Base-by-base conservation (phyloP, 2,797 vertebrate species). In the Characodon lateralis region DNA sequence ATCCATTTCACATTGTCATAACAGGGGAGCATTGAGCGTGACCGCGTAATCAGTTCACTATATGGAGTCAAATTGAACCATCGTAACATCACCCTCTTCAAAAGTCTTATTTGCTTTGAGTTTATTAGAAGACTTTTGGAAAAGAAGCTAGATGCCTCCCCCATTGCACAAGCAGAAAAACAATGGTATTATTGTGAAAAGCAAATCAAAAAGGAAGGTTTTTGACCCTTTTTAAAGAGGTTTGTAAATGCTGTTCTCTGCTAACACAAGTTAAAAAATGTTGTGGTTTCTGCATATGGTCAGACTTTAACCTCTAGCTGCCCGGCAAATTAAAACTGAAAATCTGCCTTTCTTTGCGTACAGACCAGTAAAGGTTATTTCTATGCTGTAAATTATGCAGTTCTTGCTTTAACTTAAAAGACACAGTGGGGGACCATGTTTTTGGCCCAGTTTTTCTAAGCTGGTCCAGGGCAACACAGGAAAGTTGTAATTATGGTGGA, bases 401-500 rank as follows among this genome's bases (percentile, higher is more conserved):
- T 20, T 35, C 13, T 63, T 63, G 59, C 16, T 63, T 63, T 63
- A 63, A 71, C 14, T 1, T 71, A 46, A 20, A 73, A 85, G 28
- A 84, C 83, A 18, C 76, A 46, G 79, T 56, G 79, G 76, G 50
- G 78, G 73, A 86, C 81, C 75, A 20, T 81, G 84, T 66, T 85
- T 86, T 50, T 78, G 77, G 79, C 50, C 55, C 85, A 75, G 46
- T 84, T 87, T 90, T 87, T 84, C 83, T 74, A 87, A 82, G 73
- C 50, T 0, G 28, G 76, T 75, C 81, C 78, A 70, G 77, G 84
- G 76, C 71, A 83, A 79, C 81, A 71, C 61, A 82, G 76, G 43
- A 83, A 87, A 75, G 85, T 73, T 91, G 85, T 90, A 92, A 92
- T 92, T 94, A 92, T 76, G 83, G 85, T 22, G 59, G 6, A 77